phyloP scores from a whole-genome alignment of 2,113 vertebrate genomes.

The Colius striatus region DNA sequence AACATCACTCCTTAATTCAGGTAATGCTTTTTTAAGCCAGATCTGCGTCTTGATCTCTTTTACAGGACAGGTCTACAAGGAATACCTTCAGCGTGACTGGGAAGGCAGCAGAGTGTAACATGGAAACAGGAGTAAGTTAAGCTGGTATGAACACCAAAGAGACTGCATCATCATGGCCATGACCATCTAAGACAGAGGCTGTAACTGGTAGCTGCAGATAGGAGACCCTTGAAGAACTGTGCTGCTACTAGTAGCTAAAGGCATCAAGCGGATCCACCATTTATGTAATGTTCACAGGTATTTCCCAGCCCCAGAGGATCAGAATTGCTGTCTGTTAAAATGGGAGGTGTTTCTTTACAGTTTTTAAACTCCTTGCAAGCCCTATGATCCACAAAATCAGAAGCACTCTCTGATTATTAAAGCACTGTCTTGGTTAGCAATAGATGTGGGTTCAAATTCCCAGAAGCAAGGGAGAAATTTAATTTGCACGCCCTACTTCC shows the following conservation, averaged over 20 bases:
- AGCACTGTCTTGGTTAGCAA: neutral
- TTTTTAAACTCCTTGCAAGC: neutral
- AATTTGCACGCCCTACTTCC: neutral
- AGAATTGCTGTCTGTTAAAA: neutral
- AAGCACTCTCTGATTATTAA: neutral
- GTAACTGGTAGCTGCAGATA: neutral
- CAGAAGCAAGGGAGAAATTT: neutral
- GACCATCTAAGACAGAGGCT: neutral
- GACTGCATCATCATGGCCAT: neutral
- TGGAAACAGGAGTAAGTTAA: neutral
- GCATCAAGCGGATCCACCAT: neutral
- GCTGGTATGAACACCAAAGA: neutral
- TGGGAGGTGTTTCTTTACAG: neutral
- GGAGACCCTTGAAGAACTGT: neutral
- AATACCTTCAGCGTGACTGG: neutral
- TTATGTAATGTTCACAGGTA: fast-evolving
- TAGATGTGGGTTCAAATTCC: neutral
- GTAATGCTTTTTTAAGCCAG: conserved; percentile 10
- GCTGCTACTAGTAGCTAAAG: neutral
- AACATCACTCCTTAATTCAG: neutral
- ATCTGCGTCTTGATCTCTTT: conserved; percentile 12
- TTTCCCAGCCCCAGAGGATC: neutral
- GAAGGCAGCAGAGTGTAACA: neutral
- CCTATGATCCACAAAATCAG: neutral
- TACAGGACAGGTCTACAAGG: neutral